A percentile compares a stretch with the other conserved stretches of the same genome.
Conservation (phyloP, 1,140 invertebrate species). For the Maniola jurtina region DNA sequence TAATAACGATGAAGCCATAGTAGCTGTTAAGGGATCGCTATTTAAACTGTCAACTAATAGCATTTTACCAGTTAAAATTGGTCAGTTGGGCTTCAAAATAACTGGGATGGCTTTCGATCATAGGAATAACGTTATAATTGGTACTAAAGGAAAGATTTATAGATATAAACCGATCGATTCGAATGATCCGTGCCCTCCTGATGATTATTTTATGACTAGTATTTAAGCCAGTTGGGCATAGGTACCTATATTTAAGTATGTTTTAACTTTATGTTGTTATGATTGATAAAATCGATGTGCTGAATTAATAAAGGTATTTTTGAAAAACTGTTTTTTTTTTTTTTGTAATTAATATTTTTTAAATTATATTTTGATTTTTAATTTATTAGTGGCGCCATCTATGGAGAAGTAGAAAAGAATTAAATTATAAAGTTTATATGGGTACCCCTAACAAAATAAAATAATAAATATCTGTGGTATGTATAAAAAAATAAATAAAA, state of each 20-base stretch:
- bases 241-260: background rate
- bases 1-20: constrained; percentile 62
- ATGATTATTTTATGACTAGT: constrained; percentile 68
- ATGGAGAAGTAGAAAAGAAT: background rate
- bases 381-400: background rate
- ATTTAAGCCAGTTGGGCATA: constrained; percentile 33
- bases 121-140: constrained; percentile 66
- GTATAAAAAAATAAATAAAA: background rate
- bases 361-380: background rate
- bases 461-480: too few species aligned
- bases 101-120: constrained; percentile 64
- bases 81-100: constrained; percentile 63
- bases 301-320: too few species aligned
- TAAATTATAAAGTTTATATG: too few species aligned
- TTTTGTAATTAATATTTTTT: too few species aligned
- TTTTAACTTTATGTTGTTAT: background rate
- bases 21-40: constrained; percentile 62
- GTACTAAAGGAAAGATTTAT: constrained; percentile 71
- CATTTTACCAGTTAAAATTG: constrained; percentile 63
- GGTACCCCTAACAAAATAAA: too few species aligned
- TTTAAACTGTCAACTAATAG: constrained; percentile 54
- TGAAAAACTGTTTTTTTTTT: too few species aligned
- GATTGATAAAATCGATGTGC: too few species aligned
- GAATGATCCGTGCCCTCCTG: constrained; percentile 61
- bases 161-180: constrained; percentile 59